Evolutionary conservation across 92 coral and sea anemone species (phyloP), one percentile per base, ranked within the genome.

Genomic region (Zoanthus sansibaricus): DNA sequence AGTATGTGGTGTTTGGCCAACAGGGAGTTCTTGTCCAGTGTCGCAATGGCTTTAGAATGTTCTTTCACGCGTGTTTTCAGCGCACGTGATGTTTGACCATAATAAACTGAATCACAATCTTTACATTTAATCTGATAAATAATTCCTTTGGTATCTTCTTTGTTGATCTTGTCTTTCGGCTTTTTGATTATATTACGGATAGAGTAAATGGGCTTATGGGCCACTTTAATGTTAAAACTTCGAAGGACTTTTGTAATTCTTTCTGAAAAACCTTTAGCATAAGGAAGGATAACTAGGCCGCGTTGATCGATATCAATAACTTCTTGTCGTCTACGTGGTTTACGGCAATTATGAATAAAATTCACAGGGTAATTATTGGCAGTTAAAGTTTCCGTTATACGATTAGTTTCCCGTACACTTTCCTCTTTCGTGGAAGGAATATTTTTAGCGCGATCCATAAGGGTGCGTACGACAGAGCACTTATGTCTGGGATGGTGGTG

Each of bases 381-480:
- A 37, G 42, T 37, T 37, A 37, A 37, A 37, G 42, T 37, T 37
- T 37, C 42, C 42, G 42, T 37, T 37, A 37, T 4, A 37, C 42
- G 42, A 37, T 37, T 37, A 37, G 42, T 37, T 37, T 37, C 42
- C 42, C 42, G 42, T 37, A 37, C 42, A 37, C 42, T 37, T 37
- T 37, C 59, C 59, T 54, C 9, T 54, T 54, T 54, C 13, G 59
- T 54, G 59, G 59, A 54, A 54, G 59, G 59, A 37, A 37, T 37
- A 37, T 37, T 37, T 37, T 37, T 37, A 37, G 42, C 2, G 42
- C 42, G 42, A 37, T 9, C 11, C 15, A 54, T 54, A 54, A 54
- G 59, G 59, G 59, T 54, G 59, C 59, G 59, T 54, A 54, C 59
- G 59, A 54, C 59, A 54, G 59, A 54, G 59, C 59, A 54, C 59